A percentile compares a stretch with the other conserved stretches of the same genome.
Evolutionary conservation across 2,888 invertebrate species (phyloP).

Genomic region (Itoplectis maculator): DNA sequence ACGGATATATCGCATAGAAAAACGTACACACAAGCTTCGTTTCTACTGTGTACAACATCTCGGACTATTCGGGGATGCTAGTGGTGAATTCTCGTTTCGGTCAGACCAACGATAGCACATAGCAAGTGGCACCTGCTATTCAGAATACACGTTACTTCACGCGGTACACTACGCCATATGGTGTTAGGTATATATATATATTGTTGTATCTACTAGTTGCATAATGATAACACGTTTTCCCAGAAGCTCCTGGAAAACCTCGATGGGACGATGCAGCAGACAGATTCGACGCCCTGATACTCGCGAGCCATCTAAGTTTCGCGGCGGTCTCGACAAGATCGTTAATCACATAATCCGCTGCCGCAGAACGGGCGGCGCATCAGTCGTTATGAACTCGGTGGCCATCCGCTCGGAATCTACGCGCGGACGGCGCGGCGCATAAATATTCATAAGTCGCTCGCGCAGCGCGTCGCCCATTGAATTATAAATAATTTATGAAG

Average conservation of each 20-base stretch:
- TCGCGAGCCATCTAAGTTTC: constrained; percentile 11
- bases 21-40: neutral
- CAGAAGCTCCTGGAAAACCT: no score
- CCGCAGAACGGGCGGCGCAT: neutral
- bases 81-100: neutral
- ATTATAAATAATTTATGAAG: constrained; percentile 69
- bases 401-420: constrained; percentile 10
- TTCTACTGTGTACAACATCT: neutral
- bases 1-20: no score
- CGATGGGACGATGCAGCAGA: neutral
- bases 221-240: neutral
- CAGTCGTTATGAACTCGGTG: neutral
- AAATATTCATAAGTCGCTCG: constrained; percentile 60
- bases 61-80: neutral
- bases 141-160: neutral
- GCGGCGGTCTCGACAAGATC: constrained; percentile 27
- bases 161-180: no score
- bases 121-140: neutral
- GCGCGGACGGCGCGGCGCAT: constrained; percentile 29
- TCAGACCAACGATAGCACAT: neutral
- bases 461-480: constrained; percentile 51
- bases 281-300: neutral
- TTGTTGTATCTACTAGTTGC: no score
- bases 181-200: no score
- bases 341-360: constrained; percentile 47